A percentile compares a stretch with the other conserved stretches of the same genome.
phyloP scores from a whole-genome alignment of 2,797 vertebrate genomes.

The Crenuchus spilurus region DNA sequence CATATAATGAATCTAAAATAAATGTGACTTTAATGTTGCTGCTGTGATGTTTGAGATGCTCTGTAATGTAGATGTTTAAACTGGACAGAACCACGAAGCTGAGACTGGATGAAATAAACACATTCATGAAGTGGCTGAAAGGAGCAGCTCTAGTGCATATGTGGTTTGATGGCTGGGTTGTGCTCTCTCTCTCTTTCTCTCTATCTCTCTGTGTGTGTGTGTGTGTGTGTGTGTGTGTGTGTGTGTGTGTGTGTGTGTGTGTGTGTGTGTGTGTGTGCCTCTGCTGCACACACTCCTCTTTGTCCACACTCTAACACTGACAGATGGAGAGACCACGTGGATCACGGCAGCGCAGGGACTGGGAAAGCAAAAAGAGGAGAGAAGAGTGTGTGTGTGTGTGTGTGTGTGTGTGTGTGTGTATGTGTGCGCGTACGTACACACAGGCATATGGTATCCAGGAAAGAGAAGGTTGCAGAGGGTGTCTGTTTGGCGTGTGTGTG shows the following conservation, averaged over 20 bases:
- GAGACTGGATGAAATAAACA: neutral
- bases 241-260: constrained; percentile 21
- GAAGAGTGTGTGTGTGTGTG: constrained; percentile 38
- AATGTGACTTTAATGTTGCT: no score
- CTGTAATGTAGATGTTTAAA: no score
- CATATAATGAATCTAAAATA: no score
- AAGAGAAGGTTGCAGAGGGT: constrained; percentile 49
- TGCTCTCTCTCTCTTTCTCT: neutral
- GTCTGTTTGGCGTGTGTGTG: constrained; percentile 48
- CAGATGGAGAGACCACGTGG: constrained; percentile 62
- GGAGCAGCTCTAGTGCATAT: constrained; percentile 22
- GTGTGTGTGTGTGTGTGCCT: neutral
- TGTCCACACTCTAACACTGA: constrained; percentile 51
- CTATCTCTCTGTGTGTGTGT: constrained; percentile 24
- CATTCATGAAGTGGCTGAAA: neutral
- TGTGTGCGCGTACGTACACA: constrained; percentile 6
- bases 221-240: constrained; percentile 25
- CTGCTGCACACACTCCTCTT: constrained; percentile 46
- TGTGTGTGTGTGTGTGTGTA: constrained; percentile 35
- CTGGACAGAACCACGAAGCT: no score
- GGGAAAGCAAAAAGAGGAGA: constrained; percentile 31
- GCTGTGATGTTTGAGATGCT: no score
- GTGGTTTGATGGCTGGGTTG: constrained; percentile 10
- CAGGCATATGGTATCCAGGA: constrained; percentile 57
- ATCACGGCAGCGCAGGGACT: constrained; percentile 52